Evolutionary conservation across 30 jellyfish, hydroid and myxozoan genomes (phyloP), one percentile per base, ranked within the genome.

Genomic region (Clytia hemisphaerica): DNA sequence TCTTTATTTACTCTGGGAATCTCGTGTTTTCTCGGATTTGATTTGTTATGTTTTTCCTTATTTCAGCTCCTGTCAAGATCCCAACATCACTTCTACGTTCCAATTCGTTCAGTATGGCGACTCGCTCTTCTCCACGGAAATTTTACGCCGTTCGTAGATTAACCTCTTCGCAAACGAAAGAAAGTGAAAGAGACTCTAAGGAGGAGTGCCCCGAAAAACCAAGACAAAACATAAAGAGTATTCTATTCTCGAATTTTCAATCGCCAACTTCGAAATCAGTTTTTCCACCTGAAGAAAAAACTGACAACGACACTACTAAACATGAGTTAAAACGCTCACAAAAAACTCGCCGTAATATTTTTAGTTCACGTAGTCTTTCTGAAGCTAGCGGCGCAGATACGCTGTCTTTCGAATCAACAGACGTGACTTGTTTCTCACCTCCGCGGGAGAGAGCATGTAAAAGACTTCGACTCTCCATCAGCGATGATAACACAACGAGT

Each of bases 41-140:
- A n/a, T n/a, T n/a, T n/a, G n/a, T n/a, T n/a, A n/a, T n/a, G n/a
- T 31, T 51, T 51, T 57, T 57, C 30, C 2, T 57, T 31, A 6
- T 7, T 57, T 22, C 30, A 57, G 70, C 35, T 21, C 70, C 70
- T 22, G 30, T 21, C 44, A 57, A 57, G 49, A 6, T 22, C 14
- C 70, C 44, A 22, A 22, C 70, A 7, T 31, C 30, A 26, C 40
- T 65, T 0, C 51, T 16, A 14, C 73, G 81, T 7, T 69, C 81
- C 0, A 44, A 69, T 22, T 69, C 81, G 60, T 69, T 69, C 53
- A 45, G 72, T 32, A 9, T 16, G n/a, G n/a, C n/a, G n/a, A n/a
- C n/a, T 30, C 77, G 75, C 14, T 21, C 81, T 12, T 69, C 81
- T 5, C 81, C 81, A 6, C 58, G 81, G 22, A 37, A 45, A 22